Base-by-base conservation (phyloP, 2,888 invertebrate genomes). In the Cryptocephalus moraei region DNA sequence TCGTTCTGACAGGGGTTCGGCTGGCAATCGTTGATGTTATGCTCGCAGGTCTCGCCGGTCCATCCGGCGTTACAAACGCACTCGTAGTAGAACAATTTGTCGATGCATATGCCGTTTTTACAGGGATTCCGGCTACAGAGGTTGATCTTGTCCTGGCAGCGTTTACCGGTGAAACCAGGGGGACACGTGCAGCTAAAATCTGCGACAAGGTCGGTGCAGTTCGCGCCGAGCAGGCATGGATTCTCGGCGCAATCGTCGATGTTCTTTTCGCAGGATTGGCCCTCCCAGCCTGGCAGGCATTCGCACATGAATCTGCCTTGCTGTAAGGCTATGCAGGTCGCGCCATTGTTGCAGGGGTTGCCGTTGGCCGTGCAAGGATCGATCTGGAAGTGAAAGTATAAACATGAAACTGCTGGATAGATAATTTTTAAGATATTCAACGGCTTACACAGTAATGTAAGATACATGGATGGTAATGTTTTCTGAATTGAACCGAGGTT, bases 201-300 rank as follows among this genome's bases (percentile, higher is more conserved):
- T 53, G 90, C 90, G 0, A 96, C 83, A 57, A 95, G 75, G 70
- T 97, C 97, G 0, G 93, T 92, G 67, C 96, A 96, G 56, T 88
- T 88, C 1, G 94, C 86, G 1, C 87, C 90, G 31, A 96, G 73
- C 1, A 93, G 75, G 66, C 94, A 94, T 31, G 95, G 95, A 56
- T 84, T 84, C 67, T 93, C 93, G 8, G 89, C 84, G 68, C 95
- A 96, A 64, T 96, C 95, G 63, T 96, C 86, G 52, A 83, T 89
- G 65, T 94, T 92, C n/a, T 78, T 78, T 66, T 94, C 92, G 68
- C 99, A 99, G 50, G 86, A 84, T 59, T 91, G 87, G 49, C 99
- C 99, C 67, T 93, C 92, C 96, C 97, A 99, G 38, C 99, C 99
- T 13, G 92, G 86, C 45, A 90, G 74, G 68, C 99, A 99, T 67